phyloP scores from a whole-genome alignment of 30 jellyfish, hydroid and myxozoan species.

The Chironex yamaguchii region DNA sequence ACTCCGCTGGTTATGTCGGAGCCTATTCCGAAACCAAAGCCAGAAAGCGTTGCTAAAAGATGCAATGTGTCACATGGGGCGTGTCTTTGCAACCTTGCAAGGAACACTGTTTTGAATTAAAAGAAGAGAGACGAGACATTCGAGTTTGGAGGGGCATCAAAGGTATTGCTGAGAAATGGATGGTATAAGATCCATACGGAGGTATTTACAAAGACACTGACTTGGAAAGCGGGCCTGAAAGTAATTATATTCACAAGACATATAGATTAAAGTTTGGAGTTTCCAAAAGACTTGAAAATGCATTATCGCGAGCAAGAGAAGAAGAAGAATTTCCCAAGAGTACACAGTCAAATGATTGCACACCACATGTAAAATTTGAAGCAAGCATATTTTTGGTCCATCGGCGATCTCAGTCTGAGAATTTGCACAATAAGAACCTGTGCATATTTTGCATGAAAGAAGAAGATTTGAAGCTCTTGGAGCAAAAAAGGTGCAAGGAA shows the following conservation, averaged over 20 bases:
- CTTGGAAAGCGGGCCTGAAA: constrained; percentile 23
- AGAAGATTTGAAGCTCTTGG: constrained; percentile 24
- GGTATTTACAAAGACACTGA: constrained; percentile 11
- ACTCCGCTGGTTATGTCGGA: constrained; percentile 29
- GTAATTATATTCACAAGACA: constrained; percentile 24
- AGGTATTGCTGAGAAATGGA: too few relatives aligned
- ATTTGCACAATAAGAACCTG: constrained; percentile 9
- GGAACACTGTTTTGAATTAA: constrained; percentile 40
- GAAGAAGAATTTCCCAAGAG: constrained; percentile 34
- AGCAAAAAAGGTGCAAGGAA: constrained; percentile 22
- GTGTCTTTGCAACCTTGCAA: constrained; percentile 47
- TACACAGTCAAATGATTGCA: constrained; percentile 21
- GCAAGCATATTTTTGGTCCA: constrained; percentile 6
- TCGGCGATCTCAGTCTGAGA: constrained; percentile 24
- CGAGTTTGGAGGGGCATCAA: too few relatives aligned
- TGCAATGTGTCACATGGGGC: constrained; percentile 40
- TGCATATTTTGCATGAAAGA: constrained; percentile 20
- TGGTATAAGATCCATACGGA: constrained; percentile 21
- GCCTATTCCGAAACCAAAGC: constrained; percentile 22
- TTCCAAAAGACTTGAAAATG: constrained; percentile 19
- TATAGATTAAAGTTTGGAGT: constrained; percentile 20
- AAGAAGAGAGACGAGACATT: constrained; percentile 43
- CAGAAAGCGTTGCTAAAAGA: constrained; percentile 46
- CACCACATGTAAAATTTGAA: constrained; percentile 2
- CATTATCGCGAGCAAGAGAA: constrained; percentile 11